Conservation (phyloP, 2,888 invertebrate species). For the Mechanitis messenoides region DNA sequence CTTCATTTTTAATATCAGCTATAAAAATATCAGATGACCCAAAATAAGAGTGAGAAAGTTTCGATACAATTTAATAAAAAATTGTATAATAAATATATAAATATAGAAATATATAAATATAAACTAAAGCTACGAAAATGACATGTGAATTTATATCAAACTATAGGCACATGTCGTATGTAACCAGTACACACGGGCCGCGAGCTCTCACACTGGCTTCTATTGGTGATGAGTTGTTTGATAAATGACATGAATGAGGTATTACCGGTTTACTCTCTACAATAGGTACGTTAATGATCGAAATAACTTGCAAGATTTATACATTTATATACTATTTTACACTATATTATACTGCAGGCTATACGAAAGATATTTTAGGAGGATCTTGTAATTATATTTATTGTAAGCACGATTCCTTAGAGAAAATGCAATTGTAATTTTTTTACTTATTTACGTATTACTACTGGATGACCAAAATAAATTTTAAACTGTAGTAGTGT, state of each 20-base stretch:
- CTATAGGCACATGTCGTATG: not conserved
- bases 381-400: not conserved
- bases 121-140: not conserved
- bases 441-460: slow-evolving; percentile 9
- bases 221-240: slow-evolving; percentile 1
- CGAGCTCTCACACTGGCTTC: not conserved
- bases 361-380: not conserved
- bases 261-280: not conserved
- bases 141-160: not conserved
- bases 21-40: no score
- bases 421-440: not conserved
- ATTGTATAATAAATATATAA: no score
- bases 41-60: no score
- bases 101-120: no score
- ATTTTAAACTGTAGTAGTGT: slow-evolving; percentile 27
- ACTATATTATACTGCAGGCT: not conserved
- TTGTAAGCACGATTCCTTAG: not conserved
- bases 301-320: not conserved
- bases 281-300: not conserved
- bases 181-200: not conserved
- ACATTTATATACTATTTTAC: not conserved
- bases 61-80: no score
- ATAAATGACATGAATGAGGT: not conserved
- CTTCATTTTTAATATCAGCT: no score
- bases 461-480: slow-evolving; percentile 14